Conservation (phyloP, 2,113 vertebrate species). For the Sorex fumeus region DNA sequence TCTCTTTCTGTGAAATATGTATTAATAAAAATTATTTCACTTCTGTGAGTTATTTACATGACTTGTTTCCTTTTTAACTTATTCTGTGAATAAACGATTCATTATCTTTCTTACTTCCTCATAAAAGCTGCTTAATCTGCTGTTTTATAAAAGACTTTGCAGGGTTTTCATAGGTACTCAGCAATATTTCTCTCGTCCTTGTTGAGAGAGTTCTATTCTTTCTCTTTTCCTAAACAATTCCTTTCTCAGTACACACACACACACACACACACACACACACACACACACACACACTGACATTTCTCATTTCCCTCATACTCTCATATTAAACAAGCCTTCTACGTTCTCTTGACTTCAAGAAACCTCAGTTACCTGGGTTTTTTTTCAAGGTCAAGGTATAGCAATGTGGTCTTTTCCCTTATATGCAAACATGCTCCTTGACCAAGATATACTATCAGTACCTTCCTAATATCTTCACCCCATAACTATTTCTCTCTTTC, state of each 20-base stretch:
- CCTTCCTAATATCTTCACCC: background rate
- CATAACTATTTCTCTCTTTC: background rate
- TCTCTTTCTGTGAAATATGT: background rate
- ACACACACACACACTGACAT: no score
- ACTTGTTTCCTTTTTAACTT: background rate
- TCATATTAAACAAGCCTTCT: conserved; percentile 11
- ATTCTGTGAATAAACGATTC: background rate
- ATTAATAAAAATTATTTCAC: conserved; percentile 6
- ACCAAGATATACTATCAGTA: background rate
- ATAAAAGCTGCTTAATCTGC: background rate
- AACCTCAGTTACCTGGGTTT: accelerated
- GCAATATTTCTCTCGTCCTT: background rate
- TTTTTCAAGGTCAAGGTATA: background rate
- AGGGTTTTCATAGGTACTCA: background rate
- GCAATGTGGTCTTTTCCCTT: background rate
- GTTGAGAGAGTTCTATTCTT: conserved; percentile 28
- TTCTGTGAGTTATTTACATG: background rate
- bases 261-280: background rate
- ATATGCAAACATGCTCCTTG: background rate
- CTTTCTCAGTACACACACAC: background rate
- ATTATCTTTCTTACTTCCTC: background rate
- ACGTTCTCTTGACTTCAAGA: background rate
- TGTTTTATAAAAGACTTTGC: background rate
- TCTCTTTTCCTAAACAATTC: background rate
- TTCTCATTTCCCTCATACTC: background rate